Conservation (phyloP, 2,797 vertebrate genomes). For the Phrynocephalus vlangalii region DNA sequence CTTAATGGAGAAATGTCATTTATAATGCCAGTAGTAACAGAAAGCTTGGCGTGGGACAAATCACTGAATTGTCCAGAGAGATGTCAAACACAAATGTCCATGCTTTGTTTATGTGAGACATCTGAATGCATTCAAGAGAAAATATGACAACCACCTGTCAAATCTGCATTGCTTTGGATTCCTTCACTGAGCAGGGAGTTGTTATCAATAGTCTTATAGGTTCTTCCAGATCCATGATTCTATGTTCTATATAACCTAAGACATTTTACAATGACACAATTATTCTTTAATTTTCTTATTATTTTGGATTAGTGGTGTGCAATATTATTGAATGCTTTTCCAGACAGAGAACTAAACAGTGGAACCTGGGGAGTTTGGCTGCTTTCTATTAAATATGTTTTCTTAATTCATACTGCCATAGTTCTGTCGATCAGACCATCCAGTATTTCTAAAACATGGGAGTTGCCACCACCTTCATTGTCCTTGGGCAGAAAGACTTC, state of each 20-base stretch:
- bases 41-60: neutral
- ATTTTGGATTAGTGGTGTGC: neutral
- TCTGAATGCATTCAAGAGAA: too few species aligned
- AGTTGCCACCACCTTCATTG: neutral
- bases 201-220: too few species aligned
- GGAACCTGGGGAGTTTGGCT: neutral
- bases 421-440: neutral
- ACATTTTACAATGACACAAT: neutral
- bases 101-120: neutral
- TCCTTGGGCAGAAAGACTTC: neutral
- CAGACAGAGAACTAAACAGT: neutral
- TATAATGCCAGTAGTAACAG: neutral
- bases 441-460: neutral
- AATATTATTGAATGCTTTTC: neutral
- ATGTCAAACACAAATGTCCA: neutral
- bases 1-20: conserved; percentile 3
- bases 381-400: neutral
- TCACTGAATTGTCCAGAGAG: neutral
- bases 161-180: too few species aligned
- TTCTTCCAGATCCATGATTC: too few species aligned
- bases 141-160: too few species aligned
- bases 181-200: too few species aligned
- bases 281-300: neutral
- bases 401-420: neutral
- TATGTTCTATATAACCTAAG: neutral